Base-by-base conservation (phyloP, 1,140 invertebrate genomes). In the Philotrypesis tridentata region DNA sequence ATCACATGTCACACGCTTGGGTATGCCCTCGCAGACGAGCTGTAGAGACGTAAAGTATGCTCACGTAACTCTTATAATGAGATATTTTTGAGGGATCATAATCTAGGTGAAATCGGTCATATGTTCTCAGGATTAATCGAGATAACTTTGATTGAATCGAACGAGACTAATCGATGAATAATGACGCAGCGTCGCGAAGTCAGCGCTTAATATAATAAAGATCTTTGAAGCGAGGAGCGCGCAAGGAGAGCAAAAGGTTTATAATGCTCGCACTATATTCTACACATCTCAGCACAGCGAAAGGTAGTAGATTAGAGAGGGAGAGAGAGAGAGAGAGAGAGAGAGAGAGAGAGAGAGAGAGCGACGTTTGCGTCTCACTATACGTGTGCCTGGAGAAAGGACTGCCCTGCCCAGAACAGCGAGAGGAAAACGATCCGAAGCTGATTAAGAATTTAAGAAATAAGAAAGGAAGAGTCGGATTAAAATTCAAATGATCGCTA, bases 121-220 rank as follows among this genome's bases (percentile, higher is more conserved):
- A 37, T 9, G 9, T 3, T 37, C 33, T 3, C 33, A 5, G 4
- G 48, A 55, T 55, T 55, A 55, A 55, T 55, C 21, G 48, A 55
- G 21, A n/a, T 6, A 5, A 55, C 21, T 55, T 55, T 55, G 17
- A n/a, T 55, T n/a, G 17, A n/a, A 55, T 29, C 61, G 17, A 43
- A 61, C 60, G 80, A 63, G 40, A 48, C 82, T 82, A 70, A 79
- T 79, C 79, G 80, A 65, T 83, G 61, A 73, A 70, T 68, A 81
- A 84, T 81, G 77, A 83, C 63, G 11, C 23, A 23, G 31, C 6
- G 8, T 37, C 7, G 68, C 40, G 37, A 61, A 55, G 55, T 29
- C 8, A 21, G 5, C 67, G 67, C 31, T 80, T 80, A 80, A 80
- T 80, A 80, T 80, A 80, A 80, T 80, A 80, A 65, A 80, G 70